Conservation (phyloP, 2,113 vertebrate species). For the Taxidea taxus region DNA sequence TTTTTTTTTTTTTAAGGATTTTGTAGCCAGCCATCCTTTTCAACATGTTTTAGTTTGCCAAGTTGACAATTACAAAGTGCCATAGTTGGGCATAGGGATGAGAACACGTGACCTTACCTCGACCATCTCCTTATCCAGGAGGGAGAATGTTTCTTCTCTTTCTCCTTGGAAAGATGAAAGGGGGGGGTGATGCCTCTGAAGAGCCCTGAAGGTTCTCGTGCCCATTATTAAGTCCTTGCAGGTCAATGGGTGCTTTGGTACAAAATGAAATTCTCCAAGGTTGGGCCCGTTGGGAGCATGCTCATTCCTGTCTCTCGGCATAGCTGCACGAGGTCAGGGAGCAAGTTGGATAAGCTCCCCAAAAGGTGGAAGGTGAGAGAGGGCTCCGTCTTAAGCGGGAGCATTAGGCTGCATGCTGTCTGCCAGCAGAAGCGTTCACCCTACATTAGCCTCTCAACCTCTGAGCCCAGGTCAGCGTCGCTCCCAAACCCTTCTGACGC, state of each 20-base stretch:
- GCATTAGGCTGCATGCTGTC: too few relatives aligned
- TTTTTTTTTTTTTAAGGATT: background rate
- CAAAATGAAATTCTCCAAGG: background rate
- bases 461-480: too few relatives aligned
- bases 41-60: background rate
- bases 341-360: background rate
- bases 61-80: background rate
- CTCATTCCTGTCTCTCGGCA: background rate
- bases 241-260: background rate
- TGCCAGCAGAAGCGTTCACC: accelerated
- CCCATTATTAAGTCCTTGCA: background rate
- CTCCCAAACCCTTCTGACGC: background rate
- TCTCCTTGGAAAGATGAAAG: background rate
- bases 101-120: background rate
- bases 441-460: too few relatives aligned
- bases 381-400: accelerated
- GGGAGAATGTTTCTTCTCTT: background rate
- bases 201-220: background rate
- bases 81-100: background rate
- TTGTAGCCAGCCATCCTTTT: background rate
- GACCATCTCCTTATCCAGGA: background rate
- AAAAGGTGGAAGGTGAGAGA: background rate
- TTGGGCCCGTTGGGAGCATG: background rate
- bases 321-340: background rate
- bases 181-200: background rate